Evolutionary conservation across 1,140 invertebrate genomes (phyloP).

Genomic region (Dermatophagoides farinae): DNA sequence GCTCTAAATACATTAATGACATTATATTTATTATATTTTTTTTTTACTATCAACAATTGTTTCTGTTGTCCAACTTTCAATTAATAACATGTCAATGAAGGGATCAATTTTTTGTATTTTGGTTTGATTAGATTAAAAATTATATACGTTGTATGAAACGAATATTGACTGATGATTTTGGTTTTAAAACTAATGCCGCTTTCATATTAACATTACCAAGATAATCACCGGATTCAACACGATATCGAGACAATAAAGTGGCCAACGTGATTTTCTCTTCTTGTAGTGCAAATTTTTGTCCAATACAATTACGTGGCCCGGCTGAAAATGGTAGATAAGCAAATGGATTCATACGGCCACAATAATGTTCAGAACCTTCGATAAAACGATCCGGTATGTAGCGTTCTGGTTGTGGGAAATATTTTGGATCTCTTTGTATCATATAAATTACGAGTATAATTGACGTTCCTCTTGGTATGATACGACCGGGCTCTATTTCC

Average conservation of each 20-base stretch:
- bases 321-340: constrained; percentile 30
- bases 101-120: too few relatives aligned
- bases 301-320: constrained; percentile 29
- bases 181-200: constrained; percentile 26
- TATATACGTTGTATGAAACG: constrained; percentile 1
- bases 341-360: constrained; percentile 20
- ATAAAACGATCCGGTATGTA: constrained; percentile 30
- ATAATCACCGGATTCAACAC: constrained; percentile 21
- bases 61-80: too few relatives aligned
- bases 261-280: constrained; percentile 34
- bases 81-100: too few relatives aligned
- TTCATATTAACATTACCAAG: constrained; percentile 22
- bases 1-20: too few relatives aligned
- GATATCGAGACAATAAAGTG: constrained; percentile 25
- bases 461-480: constrained; percentile 26
- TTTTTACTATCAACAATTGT: too few relatives aligned
- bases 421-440: constrained; percentile 27
- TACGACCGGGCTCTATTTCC: constrained; percentile 16
- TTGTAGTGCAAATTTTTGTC: constrained; percentile 35
- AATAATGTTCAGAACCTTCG: constrained; percentile 19
- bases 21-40: too few relatives aligned
- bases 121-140: too few relatives aligned
- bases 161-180: constrained; percentile 17
- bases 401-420: constrained; percentile 26
- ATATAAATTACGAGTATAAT: constrained; percentile 24